phyloP scores from a whole-genome alignment of 2,888 invertebrate genomes.

The Latrodectus hesperus region DNA sequence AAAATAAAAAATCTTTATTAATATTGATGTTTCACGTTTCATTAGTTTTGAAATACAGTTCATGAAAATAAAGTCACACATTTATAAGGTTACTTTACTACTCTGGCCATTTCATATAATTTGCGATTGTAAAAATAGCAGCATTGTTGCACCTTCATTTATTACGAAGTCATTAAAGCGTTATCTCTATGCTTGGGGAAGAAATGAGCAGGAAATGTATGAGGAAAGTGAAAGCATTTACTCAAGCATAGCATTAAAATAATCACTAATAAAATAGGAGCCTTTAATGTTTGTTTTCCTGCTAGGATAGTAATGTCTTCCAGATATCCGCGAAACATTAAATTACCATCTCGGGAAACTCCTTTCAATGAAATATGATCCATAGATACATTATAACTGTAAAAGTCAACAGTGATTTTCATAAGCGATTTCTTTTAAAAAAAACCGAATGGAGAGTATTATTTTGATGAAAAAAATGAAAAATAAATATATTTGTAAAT shows the following conservation, averaged over 20 bases:
- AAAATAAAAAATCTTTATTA: no score
- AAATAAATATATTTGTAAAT: no score
- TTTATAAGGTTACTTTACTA: no score
- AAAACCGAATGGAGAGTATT: no score
- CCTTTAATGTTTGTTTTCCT: constrained; percentile 67
- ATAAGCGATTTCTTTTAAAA: neutral
- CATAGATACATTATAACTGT: constrained; percentile 21
- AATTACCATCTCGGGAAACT: constrained; percentile 13
- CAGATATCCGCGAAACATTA: constrained; percentile 39
- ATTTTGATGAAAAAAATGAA: no score
- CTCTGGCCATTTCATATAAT: no score
- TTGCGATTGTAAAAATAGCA: neutral
- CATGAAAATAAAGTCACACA: no score
- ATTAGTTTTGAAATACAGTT: no score
- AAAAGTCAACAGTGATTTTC: constrained; percentile 34
- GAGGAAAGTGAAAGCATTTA: constrained; percentile 19
- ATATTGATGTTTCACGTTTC: no score
- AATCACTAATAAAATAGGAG: constrained; percentile 46
- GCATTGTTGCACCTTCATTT: neutral
- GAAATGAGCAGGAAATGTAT: constrained; percentile 30
- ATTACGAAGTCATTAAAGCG: neutral
- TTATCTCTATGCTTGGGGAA: neutral
- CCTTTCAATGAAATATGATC: constrained; percentile 26
- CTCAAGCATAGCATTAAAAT: constrained; percentile 40
- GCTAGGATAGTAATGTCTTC: constrained; percentile 42